Conservation (phyloP, 2,888 invertebrate genomes). For the Galeruca laticollis region DNA sequence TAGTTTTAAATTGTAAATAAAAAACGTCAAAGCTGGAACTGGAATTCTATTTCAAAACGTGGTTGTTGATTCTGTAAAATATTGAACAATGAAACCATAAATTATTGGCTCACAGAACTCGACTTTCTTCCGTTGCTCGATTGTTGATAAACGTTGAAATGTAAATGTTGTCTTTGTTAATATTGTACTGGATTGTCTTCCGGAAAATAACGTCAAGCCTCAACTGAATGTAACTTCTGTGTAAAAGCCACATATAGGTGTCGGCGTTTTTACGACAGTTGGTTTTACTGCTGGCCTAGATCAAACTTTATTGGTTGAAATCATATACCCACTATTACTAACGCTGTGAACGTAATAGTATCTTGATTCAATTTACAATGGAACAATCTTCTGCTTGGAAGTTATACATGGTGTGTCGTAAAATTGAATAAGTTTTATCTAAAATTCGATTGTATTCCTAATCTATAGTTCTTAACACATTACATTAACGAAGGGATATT, state of each 20-base stretch:
- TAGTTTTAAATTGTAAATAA: no score
- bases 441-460: no score
- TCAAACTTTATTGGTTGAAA: not conserved
- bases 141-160: constrained; percentile 26
- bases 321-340: not conserved
- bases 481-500: no score
- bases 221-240: constrained; percentile 18
- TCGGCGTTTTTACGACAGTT: constrained; percentile 19
- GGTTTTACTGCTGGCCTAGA: constrained; percentile 7
- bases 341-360: not conserved
- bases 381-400: not conserved
- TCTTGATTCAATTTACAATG: not conserved
- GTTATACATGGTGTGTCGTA: no score
- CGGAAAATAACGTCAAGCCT: constrained; percentile 18
- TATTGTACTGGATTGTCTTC: constrained; percentile 26
- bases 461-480: no score
- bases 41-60: no score
- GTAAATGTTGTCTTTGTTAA: constrained; percentile 26
- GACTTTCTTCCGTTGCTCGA: constrained; percentile 29
- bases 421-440: no score
- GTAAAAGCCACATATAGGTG: constrained; percentile 16
- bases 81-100: not conserved
- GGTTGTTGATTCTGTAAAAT: not conserved
- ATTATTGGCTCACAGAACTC: constrained; percentile 12
- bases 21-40: no score